Percentiles rank a stretch among this genome's conserved stretches.
These are phyloP conservation scores for Pristiophorus japonicus DNA, from an alignment of 2,113 vertebrate species.

Conservation along the genomic window DNA sequence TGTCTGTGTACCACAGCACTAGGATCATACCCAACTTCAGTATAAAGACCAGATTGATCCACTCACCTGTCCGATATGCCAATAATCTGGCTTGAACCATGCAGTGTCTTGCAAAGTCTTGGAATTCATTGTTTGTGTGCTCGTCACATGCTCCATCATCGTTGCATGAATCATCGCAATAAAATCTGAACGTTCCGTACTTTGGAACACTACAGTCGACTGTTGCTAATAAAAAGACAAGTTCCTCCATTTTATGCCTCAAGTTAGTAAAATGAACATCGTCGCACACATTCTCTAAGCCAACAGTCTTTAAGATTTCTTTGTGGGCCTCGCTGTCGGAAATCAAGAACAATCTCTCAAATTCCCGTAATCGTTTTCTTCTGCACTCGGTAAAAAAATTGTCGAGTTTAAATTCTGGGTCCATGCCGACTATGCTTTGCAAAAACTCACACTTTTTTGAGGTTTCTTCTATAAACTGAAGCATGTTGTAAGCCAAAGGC, in stretches of 20 bases:
- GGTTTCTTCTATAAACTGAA: conserved; percentile 78
- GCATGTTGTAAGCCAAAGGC: conserved; percentile 66
- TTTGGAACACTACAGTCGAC: conserved; percentile 75
- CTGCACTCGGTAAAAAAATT: conserved; percentile 69
- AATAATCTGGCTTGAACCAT: conserved; percentile 80
- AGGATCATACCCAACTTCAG: background rate
- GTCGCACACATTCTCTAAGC: conserved; percentile 79
- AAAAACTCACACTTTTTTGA: conserved; percentile 79
- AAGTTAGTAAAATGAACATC: conserved; percentile 82
- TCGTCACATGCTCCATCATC: conserved; percentile 43
- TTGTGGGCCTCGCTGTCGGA: conserved; percentile 62
- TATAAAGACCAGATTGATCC: background rate
- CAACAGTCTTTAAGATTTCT: conserved; percentile 70
- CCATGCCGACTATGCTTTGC: conserved; percentile 58
- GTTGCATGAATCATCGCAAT: conserved; percentile 54
- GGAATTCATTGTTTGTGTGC: conserved; percentile 58
- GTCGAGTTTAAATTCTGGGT: conserved; percentile 48
- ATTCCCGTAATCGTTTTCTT: conserved; percentile 64
- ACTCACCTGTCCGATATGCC: conserved; percentile 82
- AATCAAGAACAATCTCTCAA: conserved; percentile 71
- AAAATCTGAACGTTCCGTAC: conserved; percentile 70
- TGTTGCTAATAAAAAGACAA: conserved; percentile 72
- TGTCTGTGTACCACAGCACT: background rate
- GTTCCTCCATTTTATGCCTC: conserved; percentile 81
- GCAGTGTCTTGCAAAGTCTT: conserved; percentile 78